These are phyloP conservation scores for Apis florea DNA, from an alignment of 1,140 invertebrate species.

Conservation along the genomic window DNA sequence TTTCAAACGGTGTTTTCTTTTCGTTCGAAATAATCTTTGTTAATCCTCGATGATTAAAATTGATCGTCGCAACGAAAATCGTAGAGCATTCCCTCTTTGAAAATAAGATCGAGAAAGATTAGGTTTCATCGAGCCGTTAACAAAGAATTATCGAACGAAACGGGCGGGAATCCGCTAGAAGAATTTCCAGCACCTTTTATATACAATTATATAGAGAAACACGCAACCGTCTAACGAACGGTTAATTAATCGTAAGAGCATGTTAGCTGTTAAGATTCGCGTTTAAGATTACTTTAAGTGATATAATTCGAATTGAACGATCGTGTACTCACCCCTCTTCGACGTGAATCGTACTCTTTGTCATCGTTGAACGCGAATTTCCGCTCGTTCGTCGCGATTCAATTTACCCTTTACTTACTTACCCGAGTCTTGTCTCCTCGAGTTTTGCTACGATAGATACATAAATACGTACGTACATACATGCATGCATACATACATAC, in stretches of 20 bases:
- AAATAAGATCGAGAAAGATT: too few relatives aligned
- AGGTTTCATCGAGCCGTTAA: background rate
- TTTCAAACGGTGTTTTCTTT: background rate
- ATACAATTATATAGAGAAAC: constrained; percentile 3
- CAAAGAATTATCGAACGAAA: background rate
- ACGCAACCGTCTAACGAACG: background rate
- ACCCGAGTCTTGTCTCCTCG: background rate
- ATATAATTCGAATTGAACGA: constrained; percentile 2
- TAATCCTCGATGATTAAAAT: background rate
- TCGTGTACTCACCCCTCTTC: constrained; percentile 4
- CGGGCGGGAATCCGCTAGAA: constrained; percentile 13
- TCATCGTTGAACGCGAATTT: too few relatives aligned
- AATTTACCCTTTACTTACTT: background rate
- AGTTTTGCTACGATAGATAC: background rate
- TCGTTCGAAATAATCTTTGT: constrained; percentile 18
- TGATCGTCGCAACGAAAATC: too few relatives aligned
- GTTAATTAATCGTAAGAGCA: constrained; percentile 17
- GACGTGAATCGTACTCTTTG: background rate
- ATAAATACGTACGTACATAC: background rate
- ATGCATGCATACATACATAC: too few relatives aligned
- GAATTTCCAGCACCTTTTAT: constrained; percentile 35
- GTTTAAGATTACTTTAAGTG: background rate
- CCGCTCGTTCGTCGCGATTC: background rate
- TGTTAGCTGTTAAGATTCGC: constrained; percentile 19
- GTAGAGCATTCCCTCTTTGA: too few relatives aligned